These are phyloP conservation scores for Onychostruthus taczanowskii DNA, from an alignment of 2,113 vertebrate genomes.

Conservation along the genomic window DNA sequence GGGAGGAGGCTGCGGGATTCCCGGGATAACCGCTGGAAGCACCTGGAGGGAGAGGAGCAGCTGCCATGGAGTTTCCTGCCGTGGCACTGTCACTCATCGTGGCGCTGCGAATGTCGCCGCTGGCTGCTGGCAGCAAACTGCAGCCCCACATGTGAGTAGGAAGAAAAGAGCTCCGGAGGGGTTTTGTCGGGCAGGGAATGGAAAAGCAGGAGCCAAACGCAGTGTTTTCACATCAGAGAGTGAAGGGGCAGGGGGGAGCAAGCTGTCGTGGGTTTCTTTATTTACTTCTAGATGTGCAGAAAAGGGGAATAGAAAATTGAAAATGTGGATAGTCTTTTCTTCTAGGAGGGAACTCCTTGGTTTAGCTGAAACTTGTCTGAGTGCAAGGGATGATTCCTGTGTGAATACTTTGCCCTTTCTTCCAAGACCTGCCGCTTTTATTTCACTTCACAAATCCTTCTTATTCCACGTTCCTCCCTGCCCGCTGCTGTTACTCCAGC, in stretches of 20 bases:
- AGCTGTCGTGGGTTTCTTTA: not conserved
- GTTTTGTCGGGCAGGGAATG: not conserved
- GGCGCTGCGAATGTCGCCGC: not conserved
- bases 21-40: not conserved
- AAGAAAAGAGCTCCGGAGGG: not conserved
- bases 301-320: not conserved
- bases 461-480: not conserved
- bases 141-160: constrained; percentile 87
- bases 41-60: not conserved
- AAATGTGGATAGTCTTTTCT: not conserved
- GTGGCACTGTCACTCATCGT: constrained; percentile 16
- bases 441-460: not conserved
- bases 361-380: not conserved
- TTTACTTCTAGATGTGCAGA: not conserved
- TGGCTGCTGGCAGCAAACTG: constrained; percentile 68
- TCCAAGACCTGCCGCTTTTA: not conserved
- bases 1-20: not conserved
- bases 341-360: not conserved
- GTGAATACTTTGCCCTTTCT: not conserved
- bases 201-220: not conserved
- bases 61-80: not conserved
- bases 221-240: not conserved
- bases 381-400: not conserved
- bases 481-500: not conserved
- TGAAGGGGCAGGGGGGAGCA: not conserved